A percentile compares a stretch with the other conserved stretches of the same genome.
phyloP scores from a whole-genome alignment of 2,888 invertebrate genomes.

The Eumerus sabulonum region DNA sequence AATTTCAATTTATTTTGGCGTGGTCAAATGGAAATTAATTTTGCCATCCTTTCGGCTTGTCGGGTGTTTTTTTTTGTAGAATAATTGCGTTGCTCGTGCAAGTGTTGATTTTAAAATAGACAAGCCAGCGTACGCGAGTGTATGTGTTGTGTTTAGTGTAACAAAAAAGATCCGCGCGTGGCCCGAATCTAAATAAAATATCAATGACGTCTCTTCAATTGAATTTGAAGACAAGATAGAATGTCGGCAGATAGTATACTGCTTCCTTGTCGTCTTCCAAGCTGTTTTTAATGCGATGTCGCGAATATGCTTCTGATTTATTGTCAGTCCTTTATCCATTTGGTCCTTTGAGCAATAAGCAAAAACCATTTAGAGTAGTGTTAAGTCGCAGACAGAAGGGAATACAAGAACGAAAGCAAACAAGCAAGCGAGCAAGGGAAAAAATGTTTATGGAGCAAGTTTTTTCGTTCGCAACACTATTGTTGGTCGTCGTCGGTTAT shows the following conservation, averaged over 20 bases:
- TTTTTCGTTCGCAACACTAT: slow-evolving; percentile 32
- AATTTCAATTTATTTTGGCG: slow-evolving; percentile 69
- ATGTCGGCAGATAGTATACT: background rate
- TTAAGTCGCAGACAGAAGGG: background rate
- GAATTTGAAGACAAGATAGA: slow-evolving; percentile 32
- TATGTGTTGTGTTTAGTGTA: too few species aligned
- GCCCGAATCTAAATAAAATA: background rate
- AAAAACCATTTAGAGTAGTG: slow-evolving; percentile 18
- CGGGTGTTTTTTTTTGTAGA: slow-evolving; percentile 10
- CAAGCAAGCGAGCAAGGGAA: background rate
- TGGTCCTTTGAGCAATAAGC: slow-evolving; percentile 9
- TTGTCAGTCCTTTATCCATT: slow-evolving; percentile 29
- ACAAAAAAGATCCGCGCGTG: too few species aligned
- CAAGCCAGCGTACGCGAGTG: too few species aligned
- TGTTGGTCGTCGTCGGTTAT: slow-evolving; percentile 55
- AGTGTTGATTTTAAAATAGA: background rate
- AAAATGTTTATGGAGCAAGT: slow-evolving; percentile 60
- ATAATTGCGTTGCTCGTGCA: background rate
- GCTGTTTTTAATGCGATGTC: slow-evolving; percentile 42
- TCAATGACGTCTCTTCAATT: too few species aligned
- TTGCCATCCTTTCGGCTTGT: slow-evolving; percentile 35
- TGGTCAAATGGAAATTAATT: slow-evolving; percentile 66
- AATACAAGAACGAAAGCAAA: background rate
- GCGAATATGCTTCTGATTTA: slow-evolving; percentile 52
- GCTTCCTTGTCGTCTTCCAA: background rate